Conservation (phyloP, 2,113 vertebrate species). For the Poicephalus meyeri region DNA sequence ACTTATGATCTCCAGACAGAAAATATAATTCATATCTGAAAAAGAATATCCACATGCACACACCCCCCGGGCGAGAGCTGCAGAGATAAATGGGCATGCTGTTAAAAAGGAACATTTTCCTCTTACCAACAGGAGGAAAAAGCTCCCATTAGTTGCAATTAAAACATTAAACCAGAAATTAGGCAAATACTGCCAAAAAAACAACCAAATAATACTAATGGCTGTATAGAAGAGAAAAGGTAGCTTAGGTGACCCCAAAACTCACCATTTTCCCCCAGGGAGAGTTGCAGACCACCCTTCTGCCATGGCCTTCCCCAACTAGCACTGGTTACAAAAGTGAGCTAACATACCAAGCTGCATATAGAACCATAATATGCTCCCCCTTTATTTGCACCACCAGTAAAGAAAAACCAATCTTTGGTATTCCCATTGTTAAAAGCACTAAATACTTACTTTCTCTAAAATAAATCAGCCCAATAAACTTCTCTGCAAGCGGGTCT, state of each 20-base stretch:
- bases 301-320: background rate
- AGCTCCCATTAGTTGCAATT: background rate
- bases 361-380: background rate
- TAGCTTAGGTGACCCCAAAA: background rate
- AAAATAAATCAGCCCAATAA: background rate
- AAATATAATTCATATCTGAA: conserved; percentile 54
- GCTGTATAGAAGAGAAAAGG: background rate
- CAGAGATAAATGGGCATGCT: conserved; percentile 34
- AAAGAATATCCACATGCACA: conserved; percentile 33
- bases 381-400: background rate
- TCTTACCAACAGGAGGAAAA: background rate
- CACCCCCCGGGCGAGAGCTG: background rate
- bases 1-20: conserved; percentile 56
- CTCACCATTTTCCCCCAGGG: background rate
- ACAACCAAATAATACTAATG: accelerated
- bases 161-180: background rate
- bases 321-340: background rate
- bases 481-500: background rate
- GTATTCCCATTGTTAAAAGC: background rate
- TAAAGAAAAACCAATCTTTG: background rate
- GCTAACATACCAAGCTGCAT: background rate
- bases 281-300: accelerated
- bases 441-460: background rate
- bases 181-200: background rate
- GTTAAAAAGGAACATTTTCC: background rate